phyloP scores from a whole-genome alignment of 2,113 vertebrate species.

The Danionella cerebrum region DNA sequence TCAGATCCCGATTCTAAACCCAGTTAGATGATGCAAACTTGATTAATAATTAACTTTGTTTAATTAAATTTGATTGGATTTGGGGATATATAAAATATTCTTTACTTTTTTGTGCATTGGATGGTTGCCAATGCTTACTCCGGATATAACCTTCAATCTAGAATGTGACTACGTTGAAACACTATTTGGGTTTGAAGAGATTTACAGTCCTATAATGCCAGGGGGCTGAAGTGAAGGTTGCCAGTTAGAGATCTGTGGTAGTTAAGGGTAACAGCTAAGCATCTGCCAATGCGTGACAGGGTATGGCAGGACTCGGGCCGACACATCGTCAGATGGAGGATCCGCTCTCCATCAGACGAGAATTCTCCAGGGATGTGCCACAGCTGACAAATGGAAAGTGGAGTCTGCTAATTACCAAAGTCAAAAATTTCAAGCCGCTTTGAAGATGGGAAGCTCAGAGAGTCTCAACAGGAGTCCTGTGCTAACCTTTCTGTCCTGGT shows the following conservation, averaged over 20 bases:
- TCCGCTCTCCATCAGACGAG: conserved; percentile 34
- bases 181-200: neutral
- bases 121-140: too few species aligned
- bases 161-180: conserved; percentile 2
- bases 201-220: conserved; percentile 14
- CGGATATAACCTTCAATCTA: conserved; percentile 20
- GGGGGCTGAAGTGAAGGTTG: conserved; percentile 21
- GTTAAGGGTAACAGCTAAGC: conserved; percentile 11
- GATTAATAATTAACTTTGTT: too few species aligned
- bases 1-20: too few species aligned
- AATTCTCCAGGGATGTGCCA: conserved; percentile 26
- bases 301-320: conserved; percentile 33
- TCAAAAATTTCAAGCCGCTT: conserved; percentile 34
- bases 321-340: conserved; percentile 50
- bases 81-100: neutral
- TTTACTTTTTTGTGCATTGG: neutral
- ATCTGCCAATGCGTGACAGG: conserved; percentile 38
- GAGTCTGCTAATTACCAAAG: conserved; percentile 51
- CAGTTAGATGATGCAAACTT: too few species aligned
- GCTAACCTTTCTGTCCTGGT: conserved; percentile 20
- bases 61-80: neutral
- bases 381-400: conserved; percentile 48
- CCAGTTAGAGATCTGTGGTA: conserved; percentile 26
- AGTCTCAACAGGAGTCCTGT: conserved; percentile 24
- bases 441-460: conserved; percentile 30